Evolutionary conservation across 2,113 vertebrate species (phyloP), one percentile per base, ranked within the genome.

Genomic region (Tringa solitaria): DNA sequence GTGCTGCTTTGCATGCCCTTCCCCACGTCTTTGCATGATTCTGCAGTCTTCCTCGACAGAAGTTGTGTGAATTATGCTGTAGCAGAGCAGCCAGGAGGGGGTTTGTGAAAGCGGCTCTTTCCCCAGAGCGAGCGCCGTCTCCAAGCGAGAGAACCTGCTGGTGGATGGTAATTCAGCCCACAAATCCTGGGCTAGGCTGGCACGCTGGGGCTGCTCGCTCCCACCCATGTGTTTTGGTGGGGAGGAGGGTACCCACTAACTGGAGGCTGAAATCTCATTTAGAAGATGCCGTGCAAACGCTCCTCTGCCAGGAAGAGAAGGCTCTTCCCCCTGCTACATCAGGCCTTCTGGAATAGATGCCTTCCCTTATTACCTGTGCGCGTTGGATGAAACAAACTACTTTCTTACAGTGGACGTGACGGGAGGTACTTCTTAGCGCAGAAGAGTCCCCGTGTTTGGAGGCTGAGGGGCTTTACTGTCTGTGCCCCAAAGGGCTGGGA

Each of bases 1-100:
- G 43, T 4, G 74, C 92, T 87, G 94, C 90, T 87, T 56, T 91
- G 84, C 94, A 33, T 63, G 87, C 90, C 82, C 88, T 90, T 94
- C 95, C 92, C 82, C 60, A 4, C 3, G 56, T 7, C 90, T 64
- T 82, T 84, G 74, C 85, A 33, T 56, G 93, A 24, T 65, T 64
- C 87, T 61, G 84, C 90, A 67, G 64, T 10, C 84, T 84, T 56
- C 68, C 76, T 45, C 48, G 43, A 20, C 83, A 76, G 24, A 32
- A 24, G 67, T 11, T 10, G 27, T 33, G 65, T 63, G 24, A 75
- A 75, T 78, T 4, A 30, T 4, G 37, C 45, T 26, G 16, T 7
- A 43, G 72, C 48, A 69, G 19, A 77, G 89, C 87, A 28, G 4
- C 24, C 54, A 4, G 63, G 45, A 37, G 45, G 17, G 12, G 81